Base-by-base conservation (phyloP, 35 echinoderm and acorn worm species). In the Holothuria glaberrima region DNA sequence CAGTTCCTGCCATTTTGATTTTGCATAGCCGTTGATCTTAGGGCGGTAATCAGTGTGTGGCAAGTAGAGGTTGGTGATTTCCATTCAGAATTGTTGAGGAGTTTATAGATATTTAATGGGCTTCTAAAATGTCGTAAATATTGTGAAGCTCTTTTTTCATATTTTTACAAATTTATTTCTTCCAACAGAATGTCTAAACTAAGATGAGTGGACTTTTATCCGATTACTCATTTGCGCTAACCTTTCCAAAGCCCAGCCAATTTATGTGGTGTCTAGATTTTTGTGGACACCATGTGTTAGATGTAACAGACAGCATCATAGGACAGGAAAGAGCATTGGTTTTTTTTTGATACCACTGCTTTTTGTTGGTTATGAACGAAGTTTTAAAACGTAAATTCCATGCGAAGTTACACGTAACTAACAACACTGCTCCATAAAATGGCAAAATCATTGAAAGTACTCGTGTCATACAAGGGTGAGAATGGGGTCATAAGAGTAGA, bases 321-420 rank as follows among this genome's bases (percentile, higher is more conserved):
- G 71, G 71, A 21, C 30, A 75, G 71, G 71, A 75, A 20, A 30
- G 71, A 38, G 71, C 71, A 75, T 35, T 75, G 5, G 71, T 75
- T 21, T 75, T 72, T 27, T n/a, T 75, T 75, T 35, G 32, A 75
- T 75, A 33, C 32, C 26, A 19, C 71, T 35, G 71, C 71, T 22
- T 75, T 38, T 75, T 75, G 71, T 30, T 75, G 33, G 71, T 75
- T 12, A 75, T 75, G 71, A 75, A 75, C 21, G 38, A 34, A 75
- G 32, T 75, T 75, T 75, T 75, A 30, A 75, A 30, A 46, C 12
- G 22, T 12, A 75, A 75, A 75, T 35, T 75, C 19, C 19, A 75
- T 36, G 68, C 68, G 27, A 71, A 71, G 33, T 24, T 71, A 14
- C 68, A 71, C 27, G 28, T 71, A 25, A 30, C 27, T 30, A n/a